Evolutionary conservation across 2,888 invertebrate species (phyloP), one percentile per base, ranked within the genome.

Genomic region (Amiota mariae): DNA sequence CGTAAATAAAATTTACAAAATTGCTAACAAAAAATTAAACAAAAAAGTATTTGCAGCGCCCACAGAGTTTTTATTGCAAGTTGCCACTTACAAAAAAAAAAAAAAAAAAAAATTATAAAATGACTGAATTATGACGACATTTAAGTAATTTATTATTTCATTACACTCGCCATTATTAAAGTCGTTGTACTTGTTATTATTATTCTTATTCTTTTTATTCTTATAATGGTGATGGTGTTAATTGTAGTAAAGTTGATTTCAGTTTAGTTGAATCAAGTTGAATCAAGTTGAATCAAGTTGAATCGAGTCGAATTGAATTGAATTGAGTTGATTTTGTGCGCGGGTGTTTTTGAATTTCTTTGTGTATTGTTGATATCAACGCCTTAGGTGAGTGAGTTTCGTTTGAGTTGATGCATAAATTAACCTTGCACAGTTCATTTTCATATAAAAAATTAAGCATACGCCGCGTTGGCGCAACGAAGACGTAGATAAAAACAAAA

Each of bases 351-450:
- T 15, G 57, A 15, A 20, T 18, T 57, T 18, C 15, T n/a, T 57
- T n/a, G 9, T 15, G 8, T 15, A 10, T 57, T 57, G 57, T 57
- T 57, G 57, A 57, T 20, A 57, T 36, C 36, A 36, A 36, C 57
- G 18, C 57, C 57, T 57, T 10, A 57, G 57, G 10, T 18, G 18
- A 15, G 6, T 15, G n/a, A 10, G 8, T 15, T 10, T 57, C n/a
- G 15, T 18, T 51, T 51, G 24, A 24, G 3, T 67, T 18, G 20
- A 67, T 51, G 47, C 51, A 67, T 24, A 67, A 67, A 51, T 49
- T 67, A 67, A 51, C 67, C 67, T 67, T 67, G 67, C 51, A 20
- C 67, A 51, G 12, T 67, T 20, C n/a, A 18, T 13, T 51, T 11
- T 9, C 47, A 67, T 20, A 51, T 12, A 1, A 36, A 46, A 2